Percentiles rank a stretch among this genome's conserved stretches.
phyloP scores from a whole-genome alignment of 2,113 vertebrate genomes.

The human (Homo sapiens) region GRCh38 chr6:19457501-19458000 shows the following conservation, averaged over 20 bases:
- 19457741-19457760: not conserved
- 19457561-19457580: not conserved
- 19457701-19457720: not conserved
- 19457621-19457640: not conserved
- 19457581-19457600: not conserved
- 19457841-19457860: not conserved
- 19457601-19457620: not conserved
- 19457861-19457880: accelerated
- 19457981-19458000: not conserved
- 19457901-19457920: not conserved
- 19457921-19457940: not conserved
- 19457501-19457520: not conserved
- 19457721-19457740: not conserved
- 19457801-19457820: accelerated
- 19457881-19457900: not conserved
- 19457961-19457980: not conserved
- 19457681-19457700: not conserved
- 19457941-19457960: not conserved
- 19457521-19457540: not conserved
- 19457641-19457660: not conserved
- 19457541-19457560: not conserved
- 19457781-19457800: not conserved
- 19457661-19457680: not conserved
- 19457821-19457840: not conserved
- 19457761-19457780: not conserved